Conservation (phyloP, 2,888 invertebrate species). For the Hyppa rectilinea region DNA sequence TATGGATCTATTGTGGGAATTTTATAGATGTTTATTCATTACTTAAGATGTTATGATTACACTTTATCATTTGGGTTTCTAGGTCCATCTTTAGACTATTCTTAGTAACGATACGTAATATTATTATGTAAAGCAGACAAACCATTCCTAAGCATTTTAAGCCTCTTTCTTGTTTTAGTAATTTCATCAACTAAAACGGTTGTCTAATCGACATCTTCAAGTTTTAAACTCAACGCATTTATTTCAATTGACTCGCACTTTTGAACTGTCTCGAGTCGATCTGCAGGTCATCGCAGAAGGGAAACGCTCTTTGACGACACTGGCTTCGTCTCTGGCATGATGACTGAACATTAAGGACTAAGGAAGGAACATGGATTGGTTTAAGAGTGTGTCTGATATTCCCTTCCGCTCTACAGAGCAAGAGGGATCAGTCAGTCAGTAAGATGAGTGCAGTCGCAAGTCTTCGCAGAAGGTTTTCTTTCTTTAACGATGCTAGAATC, state of each 20-base stretch:
- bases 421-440: no score
- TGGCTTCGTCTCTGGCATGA: background rate
- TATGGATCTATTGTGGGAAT: conserved; percentile 31
- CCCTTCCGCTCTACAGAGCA: no score
- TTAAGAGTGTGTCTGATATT: no score
- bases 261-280: background rate
- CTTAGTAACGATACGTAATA: conserved; percentile 21
- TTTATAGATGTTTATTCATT: conserved; percentile 5
- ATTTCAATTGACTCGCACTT: background rate
- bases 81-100: conserved; percentile 21
- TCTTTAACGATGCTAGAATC: background rate
- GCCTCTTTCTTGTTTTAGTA: background rate
- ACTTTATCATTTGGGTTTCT: conserved; percentile 30
- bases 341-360: no score
- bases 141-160: conserved; percentile 6
- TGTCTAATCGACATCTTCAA: background rate
- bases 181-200: conserved; percentile 1
- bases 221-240: background rate
- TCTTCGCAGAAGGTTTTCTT: no score
- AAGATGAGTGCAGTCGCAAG: no score
- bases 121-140: conserved; percentile 26
- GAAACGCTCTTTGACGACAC: background rate
- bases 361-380: no score
- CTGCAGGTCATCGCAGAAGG: no score
- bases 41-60: conserved; percentile 11